Evolutionary conservation across 2,888 invertebrate genomes (phyloP), one percentile per base, ranked within the genome.

Genomic region (Microchrysa polita): DNA sequence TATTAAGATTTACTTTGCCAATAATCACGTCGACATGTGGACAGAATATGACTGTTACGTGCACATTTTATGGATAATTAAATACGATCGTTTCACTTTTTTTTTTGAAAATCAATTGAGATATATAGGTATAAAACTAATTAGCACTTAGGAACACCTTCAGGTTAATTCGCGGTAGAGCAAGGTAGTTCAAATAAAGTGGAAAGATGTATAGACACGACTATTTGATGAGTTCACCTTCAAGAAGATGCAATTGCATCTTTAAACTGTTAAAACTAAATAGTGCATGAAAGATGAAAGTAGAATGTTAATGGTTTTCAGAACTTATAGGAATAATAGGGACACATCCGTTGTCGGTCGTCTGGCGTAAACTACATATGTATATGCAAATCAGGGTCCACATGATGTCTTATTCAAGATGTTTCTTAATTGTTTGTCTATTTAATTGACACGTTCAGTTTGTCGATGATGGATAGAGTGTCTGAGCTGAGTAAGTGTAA

Each of bases 81-180:
- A 34, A 2, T 2, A 34, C 27, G 27, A 34, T 34, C 27, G 27
- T 34, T 34, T 34, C 27, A 5, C 4, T 34, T 34, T 34, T 34
- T 34, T 34, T 34, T 34, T 55, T n/a, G 22, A 20, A 44, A 16
- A 44, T 20, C 44, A 65, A 65, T 34, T 34, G 23, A 22, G 34
- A 65, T 34, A 65, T 44, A 65, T n/a, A n/a, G n/a, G n/a, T n/a
- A n/a, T 20, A 18, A 40, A 69, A 57, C 57, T 42, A 57, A 20
- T 69, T 69, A 69, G 57, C 69, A 69, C 69, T 57, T 69, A 55
- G 2, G 40, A 69, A 69, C 69, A 69, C 69, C 69, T 69, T 69
- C 69, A 42, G 22, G 22, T 59, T 23, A 48, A 48, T 48, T 48
- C 12, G 48, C 16, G 48, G 12, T 48, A 48, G 48, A 48, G 48